Conservation (phyloP, 1,140 invertebrate species). For the Stegodyphus mimosarum region DNA sequence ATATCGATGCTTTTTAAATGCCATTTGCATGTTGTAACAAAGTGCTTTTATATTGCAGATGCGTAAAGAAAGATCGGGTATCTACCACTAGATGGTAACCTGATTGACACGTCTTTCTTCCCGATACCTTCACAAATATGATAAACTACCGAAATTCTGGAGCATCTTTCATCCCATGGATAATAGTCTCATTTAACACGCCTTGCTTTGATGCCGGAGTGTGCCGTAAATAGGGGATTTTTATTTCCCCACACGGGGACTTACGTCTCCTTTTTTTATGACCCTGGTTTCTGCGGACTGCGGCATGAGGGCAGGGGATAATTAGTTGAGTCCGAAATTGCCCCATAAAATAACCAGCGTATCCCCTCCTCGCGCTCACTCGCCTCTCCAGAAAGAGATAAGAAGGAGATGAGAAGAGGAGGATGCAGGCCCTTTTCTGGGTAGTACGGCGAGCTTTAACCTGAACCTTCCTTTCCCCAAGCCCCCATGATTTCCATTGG, state of each 20-base stretch:
- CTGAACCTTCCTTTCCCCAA: too few relatives aligned
- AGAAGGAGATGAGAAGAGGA: not conserved
- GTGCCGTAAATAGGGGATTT: conserved; percentile 38
- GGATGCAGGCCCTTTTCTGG: too few relatives aligned
- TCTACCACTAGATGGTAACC: too few relatives aligned
- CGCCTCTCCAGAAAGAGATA: not conserved
- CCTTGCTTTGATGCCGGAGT: conserved; percentile 14
- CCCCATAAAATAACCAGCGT: conserved; percentile 31
- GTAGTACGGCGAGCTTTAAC: too few relatives aligned
- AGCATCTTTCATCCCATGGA: not conserved
- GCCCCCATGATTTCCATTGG: too few relatives aligned
- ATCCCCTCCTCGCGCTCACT: not conserved
- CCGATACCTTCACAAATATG: too few relatives aligned
- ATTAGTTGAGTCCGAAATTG: conserved; percentile 49
- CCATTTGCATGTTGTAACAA: too few relatives aligned
- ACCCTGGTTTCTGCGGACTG: conserved; percentile 31
- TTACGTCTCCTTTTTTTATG: conserved; percentile 21
- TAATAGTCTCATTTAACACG: conserved; percentile 49
- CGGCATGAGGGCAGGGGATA: conserved; percentile 31
- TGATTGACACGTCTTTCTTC: too few relatives aligned
- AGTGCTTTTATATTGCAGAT: too few relatives aligned
- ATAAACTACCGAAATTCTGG: not conserved
- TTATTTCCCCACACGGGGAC: conserved; percentile 4
- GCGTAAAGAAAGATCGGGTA: too few relatives aligned
- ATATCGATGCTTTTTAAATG: too few relatives aligned